Conservation (phyloP, 2,113 vertebrate species). For the Urocynchramus pylzowi region DNA sequence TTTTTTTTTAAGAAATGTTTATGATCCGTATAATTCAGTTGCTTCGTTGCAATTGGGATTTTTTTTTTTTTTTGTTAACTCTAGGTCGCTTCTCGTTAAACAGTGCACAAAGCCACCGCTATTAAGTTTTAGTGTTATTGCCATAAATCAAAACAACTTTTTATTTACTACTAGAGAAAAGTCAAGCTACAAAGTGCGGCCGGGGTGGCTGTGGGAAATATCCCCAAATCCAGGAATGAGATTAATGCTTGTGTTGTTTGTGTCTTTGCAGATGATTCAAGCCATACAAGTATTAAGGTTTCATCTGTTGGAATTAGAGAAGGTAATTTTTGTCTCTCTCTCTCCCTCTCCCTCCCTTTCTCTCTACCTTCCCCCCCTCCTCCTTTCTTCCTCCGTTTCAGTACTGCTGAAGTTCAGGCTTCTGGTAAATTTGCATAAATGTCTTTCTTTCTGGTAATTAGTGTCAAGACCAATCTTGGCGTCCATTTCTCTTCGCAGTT, state of each 20-base stretch:
- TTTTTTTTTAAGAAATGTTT: constrained; percentile 61
- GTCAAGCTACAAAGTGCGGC: constrained; percentile 8
- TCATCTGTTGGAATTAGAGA: constrained; percentile 99
- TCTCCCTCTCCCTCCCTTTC: not conserved
- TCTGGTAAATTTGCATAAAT: constrained; percentile 89
- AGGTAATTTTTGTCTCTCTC: constrained; percentile 83
- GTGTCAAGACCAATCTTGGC: constrained; percentile 93
- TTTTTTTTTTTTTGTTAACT: constrained; percentile 60
- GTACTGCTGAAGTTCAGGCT: constrained; percentile 74
- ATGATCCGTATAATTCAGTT: constrained; percentile 67
- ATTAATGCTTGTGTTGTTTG: constrained; percentile 72
- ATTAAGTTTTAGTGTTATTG: constrained; percentile 78
- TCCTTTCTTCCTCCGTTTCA: constrained; percentile 24
- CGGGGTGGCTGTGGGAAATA: constrained; percentile 45
- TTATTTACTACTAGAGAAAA: constrained; percentile 66
- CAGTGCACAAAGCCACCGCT: constrained; percentile 64
- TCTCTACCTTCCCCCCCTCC: not conserved
- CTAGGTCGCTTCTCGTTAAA: constrained; percentile 59
- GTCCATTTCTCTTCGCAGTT: constrained; percentile 90
- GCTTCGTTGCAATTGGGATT: constrained; percentile 54
- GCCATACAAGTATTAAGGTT: constrained; percentile 99
- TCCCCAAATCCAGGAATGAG: constrained; percentile 46
- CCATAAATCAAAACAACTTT: constrained; percentile 79
- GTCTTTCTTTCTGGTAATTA: constrained; percentile 95
- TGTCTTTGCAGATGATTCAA: constrained; percentile 98